phyloP scores from a whole-genome alignment of 2,888 invertebrate genomes.

The Chymomyza procnemis region DNA sequence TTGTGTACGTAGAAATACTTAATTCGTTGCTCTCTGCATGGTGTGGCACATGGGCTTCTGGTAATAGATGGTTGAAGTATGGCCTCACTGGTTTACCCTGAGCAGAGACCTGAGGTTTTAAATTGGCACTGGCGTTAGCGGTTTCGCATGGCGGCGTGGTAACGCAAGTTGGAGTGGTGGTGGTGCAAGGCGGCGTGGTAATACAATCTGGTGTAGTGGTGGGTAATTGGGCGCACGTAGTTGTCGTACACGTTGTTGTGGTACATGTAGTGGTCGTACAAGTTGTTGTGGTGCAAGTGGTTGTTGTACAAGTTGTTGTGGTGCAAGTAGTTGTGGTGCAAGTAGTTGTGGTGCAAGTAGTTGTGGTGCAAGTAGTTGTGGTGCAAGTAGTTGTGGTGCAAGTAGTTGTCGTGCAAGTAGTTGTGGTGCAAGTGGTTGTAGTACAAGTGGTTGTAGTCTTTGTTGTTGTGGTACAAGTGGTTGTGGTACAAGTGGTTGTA shows the following conservation, averaged over 20 bases:
- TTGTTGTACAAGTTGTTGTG: slow-evolving; percentile 16
- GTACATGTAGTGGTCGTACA: slow-evolving; percentile 13
- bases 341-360: slow-evolving; percentile 5
- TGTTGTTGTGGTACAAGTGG: slow-evolving; percentile 11
- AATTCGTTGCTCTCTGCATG: slow-evolving; percentile 14
- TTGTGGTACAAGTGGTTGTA: slow-evolving; percentile 34
- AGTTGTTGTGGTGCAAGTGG: slow-evolving; percentile 22
- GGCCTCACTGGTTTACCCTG: slow-evolving; percentile 35
- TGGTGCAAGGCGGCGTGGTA: slow-evolving; percentile 1
- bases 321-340: slow-evolving; percentile 12
- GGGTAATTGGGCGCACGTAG: slow-evolving; percentile 2
- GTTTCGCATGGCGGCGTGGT: neutral
- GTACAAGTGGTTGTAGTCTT: slow-evolving; percentile 15
- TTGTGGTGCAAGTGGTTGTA: slow-evolving; percentile 13
- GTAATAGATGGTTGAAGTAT: slow-evolving; percentile 13
- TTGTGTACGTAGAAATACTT: slow-evolving; percentile 51
- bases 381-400: slow-evolving; percentile 13
- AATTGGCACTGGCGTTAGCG: slow-evolving; percentile 1
- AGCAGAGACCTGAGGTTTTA: slow-evolving; percentile 28
- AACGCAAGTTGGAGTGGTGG: slow-evolving; percentile 9
- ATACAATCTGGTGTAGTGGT: slow-evolving; percentile 7
- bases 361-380: slow-evolving; percentile 25
- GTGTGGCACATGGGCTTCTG: neutral
- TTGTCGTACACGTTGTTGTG: slow-evolving; percentile 16
- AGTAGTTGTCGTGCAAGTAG: slow-evolving; percentile 9